phyloP scores from a whole-genome alignment of 2,797 vertebrate species.

The Poeciliopsis paucimaculata region DNA sequence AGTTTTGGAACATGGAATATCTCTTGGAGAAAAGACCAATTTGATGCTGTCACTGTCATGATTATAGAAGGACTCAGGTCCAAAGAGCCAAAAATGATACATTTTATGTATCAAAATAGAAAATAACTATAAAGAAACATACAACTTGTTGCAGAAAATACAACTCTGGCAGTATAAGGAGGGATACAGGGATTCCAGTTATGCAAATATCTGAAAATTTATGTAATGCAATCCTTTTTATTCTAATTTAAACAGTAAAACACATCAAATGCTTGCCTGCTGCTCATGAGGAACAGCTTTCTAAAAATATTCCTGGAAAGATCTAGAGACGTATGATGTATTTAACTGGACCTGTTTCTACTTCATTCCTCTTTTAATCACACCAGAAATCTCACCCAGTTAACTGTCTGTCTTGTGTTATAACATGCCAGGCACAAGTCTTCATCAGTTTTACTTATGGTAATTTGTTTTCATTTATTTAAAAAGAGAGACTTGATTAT shows the following conservation, averaged over 20 bases:
- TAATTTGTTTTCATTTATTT: neutral
- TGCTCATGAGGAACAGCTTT: neutral
- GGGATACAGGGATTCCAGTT: neutral
- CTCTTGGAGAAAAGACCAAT: neutral
- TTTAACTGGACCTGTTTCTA: neutral
- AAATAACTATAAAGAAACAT: too few species aligned
- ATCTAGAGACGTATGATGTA: neutral
- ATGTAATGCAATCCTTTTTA: neutral
- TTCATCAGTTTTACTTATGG: too few species aligned
- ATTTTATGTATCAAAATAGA: too few species aligned
- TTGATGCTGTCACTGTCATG: neutral
- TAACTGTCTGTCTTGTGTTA: neutral
- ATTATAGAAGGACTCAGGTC: too few species aligned
- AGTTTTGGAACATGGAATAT: neutral
- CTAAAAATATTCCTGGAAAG: neutral
- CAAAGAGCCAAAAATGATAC: too few species aligned
- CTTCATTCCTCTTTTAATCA: slow-evolving; percentile 1
- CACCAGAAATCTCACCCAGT: neutral
- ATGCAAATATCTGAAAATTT: neutral
- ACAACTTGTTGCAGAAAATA: too few species aligned
- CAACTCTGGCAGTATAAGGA: too few species aligned
- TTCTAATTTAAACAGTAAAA: too few species aligned
- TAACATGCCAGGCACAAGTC: too few species aligned
- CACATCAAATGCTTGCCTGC: neutral
- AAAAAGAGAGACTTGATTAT: neutral